A percentile compares a stretch with the other conserved stretches of the same genome.
Evolutionary conservation across 2,797 vertebrate genomes (phyloP).

Genomic region (Otolemur crassicaudatus): DNA sequence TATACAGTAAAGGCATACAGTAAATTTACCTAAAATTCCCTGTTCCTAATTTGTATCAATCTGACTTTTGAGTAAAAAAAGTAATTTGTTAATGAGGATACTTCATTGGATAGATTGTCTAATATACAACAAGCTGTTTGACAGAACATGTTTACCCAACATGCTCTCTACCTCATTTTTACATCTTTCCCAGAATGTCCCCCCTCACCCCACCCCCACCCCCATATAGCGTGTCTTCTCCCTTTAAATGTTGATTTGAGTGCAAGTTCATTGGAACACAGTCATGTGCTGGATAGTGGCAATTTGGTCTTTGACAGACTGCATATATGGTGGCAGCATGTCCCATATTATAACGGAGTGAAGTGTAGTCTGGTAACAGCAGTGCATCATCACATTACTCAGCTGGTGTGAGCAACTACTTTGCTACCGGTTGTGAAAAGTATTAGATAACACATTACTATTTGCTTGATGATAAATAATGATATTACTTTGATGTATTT

Average conservation of each 20-base stretch:
- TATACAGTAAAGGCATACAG: background rate
- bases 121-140: background rate
- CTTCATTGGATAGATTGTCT: background rate
- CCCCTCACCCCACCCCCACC: background rate
- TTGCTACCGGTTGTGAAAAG: background rate
- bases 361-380: background rate
- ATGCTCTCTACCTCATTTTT: background rate
- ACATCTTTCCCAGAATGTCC: background rate
- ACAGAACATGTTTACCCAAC: background rate
- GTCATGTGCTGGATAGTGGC: background rate
- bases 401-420: background rate
- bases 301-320: background rate
- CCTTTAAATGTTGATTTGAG: conserved; percentile 44
- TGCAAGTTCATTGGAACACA: conserved; percentile 6
- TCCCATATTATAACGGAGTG: background rate
- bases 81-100: conserved; percentile 23
- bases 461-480: background rate
- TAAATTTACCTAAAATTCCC: background rate
- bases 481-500: background rate
- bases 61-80: conserved; percentile 28
- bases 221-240: background rate
- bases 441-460: background rate
- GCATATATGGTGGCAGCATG: background rate
- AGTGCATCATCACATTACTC: background rate
- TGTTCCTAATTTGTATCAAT: background rate